Conservation (phyloP, 2,113 vertebrate genomes). For the Propithecus coquereli region DNA sequence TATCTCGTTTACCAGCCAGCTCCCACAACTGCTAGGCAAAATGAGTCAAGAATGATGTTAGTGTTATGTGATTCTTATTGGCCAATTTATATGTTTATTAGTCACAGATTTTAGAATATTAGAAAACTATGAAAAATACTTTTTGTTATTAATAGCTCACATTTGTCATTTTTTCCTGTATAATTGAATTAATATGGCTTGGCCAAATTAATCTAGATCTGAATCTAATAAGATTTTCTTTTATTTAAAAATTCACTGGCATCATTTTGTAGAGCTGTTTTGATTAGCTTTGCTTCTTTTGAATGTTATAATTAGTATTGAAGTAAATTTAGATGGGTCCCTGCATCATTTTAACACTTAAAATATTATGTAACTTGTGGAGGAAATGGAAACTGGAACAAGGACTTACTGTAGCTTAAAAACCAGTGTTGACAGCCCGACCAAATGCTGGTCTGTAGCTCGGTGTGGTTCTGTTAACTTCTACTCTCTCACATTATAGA, state of each 20-base stretch:
- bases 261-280: not conserved
- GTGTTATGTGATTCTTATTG: not conserved
- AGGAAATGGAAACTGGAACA: not conserved
- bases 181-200: not conserved
- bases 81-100: not conserved
- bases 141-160: not conserved
- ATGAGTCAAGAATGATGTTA: not conserved
- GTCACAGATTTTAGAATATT: conserved; percentile 21
- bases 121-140: not conserved
- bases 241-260: not conserved
- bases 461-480: not conserved
- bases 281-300: not conserved
- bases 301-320: not conserved
- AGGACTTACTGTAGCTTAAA: not conserved
- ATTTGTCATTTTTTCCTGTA: not conserved
- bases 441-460: not conserved
- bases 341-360: not conserved
- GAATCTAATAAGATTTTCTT: not conserved
- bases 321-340: not conserved
- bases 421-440: not conserved
- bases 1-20: not conserved
- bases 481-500: not conserved
- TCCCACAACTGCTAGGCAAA: not conserved
- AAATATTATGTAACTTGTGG: not conserved
- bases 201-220: not conserved